Percentiles rank a stretch among this genome's conserved stretches.
Evolutionary conservation across 2,113 vertebrate species (phyloP).

Genomic region (Paedocypris sp.): DNA sequence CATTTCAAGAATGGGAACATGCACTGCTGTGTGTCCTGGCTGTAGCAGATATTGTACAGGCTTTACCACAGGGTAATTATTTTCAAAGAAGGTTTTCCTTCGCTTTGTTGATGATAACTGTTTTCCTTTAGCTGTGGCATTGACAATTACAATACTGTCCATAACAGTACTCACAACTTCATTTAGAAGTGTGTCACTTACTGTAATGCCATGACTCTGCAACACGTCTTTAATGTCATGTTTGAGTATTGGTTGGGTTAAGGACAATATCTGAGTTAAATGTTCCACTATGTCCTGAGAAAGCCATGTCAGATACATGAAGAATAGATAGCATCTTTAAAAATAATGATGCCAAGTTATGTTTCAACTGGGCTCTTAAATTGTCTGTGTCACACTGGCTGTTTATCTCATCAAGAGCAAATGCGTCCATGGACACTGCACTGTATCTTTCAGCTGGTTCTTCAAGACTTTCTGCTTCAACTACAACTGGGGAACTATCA

Average conservation of each 20-base stretch:
- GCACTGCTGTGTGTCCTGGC: conserved; percentile 10
- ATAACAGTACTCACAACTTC: conserved; percentile 15
- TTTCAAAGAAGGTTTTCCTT: background rate
- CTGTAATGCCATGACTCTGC: background rate
- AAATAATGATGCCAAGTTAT: conserved; percentile 24
- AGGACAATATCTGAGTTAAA: conserved; percentile 12
- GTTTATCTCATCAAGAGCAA: background rate
- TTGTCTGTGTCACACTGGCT: conserved; percentile 6
- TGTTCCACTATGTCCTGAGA: conserved; percentile 14
- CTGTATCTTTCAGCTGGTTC: conserved; percentile 11
- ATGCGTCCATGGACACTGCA: background rate
- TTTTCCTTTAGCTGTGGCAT: conserved; percentile 5
- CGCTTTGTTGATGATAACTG: conserved; percentile 7
- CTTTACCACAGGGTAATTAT: conserved; percentile 12
- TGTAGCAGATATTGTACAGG: conserved; percentile 9
- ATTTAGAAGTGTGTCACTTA: background rate
- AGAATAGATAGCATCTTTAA: conserved; percentile 30
- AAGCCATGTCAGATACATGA: conserved; percentile 24
- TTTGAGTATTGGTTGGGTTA: conserved; percentile 23
- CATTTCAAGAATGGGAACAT: conserved; percentile 15
- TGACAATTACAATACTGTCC: conserved; percentile 9
- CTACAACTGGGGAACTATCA: background rate
- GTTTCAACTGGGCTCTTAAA: conserved; percentile 18
- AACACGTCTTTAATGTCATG: conserved; percentile 10
- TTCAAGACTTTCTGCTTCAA: background rate